phyloP scores from a whole-genome alignment of 2,888 invertebrate species.

The Epicampocera succincta region DNA sequence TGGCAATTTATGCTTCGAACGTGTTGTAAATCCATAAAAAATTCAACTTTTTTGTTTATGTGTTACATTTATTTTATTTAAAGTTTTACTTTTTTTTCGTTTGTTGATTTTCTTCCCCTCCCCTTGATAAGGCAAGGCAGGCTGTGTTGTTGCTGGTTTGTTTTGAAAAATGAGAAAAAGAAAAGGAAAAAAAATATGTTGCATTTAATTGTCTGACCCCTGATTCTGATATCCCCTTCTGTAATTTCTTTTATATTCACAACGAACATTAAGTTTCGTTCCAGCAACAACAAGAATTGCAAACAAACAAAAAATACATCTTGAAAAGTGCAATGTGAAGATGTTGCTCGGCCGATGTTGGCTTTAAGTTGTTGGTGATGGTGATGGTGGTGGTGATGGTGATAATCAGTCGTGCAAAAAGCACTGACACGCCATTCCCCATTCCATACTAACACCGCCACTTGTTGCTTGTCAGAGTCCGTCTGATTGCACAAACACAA shows the following conservation, averaged over 20 bases:
- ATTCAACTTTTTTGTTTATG: not conserved
- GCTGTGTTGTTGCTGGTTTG: not conserved
- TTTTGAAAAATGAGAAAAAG: constrained; percentile 8
- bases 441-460: constrained; percentile 40
- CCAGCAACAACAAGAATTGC: constrained; percentile 18
- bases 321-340: constrained; percentile 35
- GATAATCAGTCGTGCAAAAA: constrained; percentile 77
- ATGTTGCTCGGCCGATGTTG: constrained; percentile 42
- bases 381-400: constrained; percentile 70
- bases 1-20: constrained; percentile 10
- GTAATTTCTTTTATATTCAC: constrained; percentile 34
- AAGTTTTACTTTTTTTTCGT: not conserved
- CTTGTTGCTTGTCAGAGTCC: constrained; percentile 38
- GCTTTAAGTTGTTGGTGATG: no score
- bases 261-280: constrained; percentile 45
- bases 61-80: no score
- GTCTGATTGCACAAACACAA: constrained; percentile 36
- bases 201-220: constrained; percentile 57
- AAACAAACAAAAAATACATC: constrained; percentile 4
- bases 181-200: constrained; percentile 6
- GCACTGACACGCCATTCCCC: constrained; percentile 76
- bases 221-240: constrained; percentile 43
- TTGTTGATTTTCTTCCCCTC: not conserved
- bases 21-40: constrained; percentile 14
- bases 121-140: no score